Percentiles rank a stretch among this genome's conserved stretches.
Evolutionary conservation across 1,140 invertebrate species (phyloP).

Genomic region (Drosophila athabasca): DNA sequence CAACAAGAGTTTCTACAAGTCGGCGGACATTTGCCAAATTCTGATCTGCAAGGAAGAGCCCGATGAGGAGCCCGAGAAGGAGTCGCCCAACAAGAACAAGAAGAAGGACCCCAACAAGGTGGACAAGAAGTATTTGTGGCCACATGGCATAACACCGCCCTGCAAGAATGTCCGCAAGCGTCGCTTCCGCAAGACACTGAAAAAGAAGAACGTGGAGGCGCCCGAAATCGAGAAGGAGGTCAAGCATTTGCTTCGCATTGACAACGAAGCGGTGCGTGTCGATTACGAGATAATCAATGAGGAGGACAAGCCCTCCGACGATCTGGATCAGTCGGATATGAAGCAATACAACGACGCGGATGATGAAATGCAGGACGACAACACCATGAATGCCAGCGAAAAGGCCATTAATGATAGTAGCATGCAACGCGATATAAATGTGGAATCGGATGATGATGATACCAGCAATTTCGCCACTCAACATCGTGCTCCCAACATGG

Average conservation of each 20-base stretch:
- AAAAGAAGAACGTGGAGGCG: constrained; percentile 98
- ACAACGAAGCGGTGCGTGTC: constrained; percentile 95
- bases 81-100: constrained; percentile 92
- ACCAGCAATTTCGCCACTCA: constrained; percentile 71
- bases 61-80: constrained; percentile 91
- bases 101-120: constrained; percentile 96
- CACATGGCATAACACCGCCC: constrained; percentile 96
- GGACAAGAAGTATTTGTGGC: constrained; percentile 96
- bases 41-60: constrained; percentile 95
- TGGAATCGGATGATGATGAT: constrained; percentile 79
- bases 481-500: constrained; percentile 59
- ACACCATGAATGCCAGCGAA: constrained; percentile 54
- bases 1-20: constrained; percentile 98
- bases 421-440: constrained; percentile 77
- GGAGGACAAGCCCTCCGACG: constrained; percentile 87
- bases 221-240: constrained; percentile 99
- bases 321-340: constrained; percentile 77
- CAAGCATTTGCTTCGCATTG: constrained; percentile 94
- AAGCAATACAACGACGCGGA: constrained; percentile 86
- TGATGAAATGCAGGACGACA: constrained; percentile 83
- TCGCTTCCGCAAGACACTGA: constrained; percentile 96
- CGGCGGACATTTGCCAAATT: constrained; percentile 97
- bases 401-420: constrained; percentile 61
- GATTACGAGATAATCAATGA: constrained; percentile 97
- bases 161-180: constrained; percentile 97